Evolutionary conservation across 2,113 vertebrate species (phyloP), one percentile per base, ranked within the genome.

Genomic region (Chlorocebus sabaeus): DNA sequence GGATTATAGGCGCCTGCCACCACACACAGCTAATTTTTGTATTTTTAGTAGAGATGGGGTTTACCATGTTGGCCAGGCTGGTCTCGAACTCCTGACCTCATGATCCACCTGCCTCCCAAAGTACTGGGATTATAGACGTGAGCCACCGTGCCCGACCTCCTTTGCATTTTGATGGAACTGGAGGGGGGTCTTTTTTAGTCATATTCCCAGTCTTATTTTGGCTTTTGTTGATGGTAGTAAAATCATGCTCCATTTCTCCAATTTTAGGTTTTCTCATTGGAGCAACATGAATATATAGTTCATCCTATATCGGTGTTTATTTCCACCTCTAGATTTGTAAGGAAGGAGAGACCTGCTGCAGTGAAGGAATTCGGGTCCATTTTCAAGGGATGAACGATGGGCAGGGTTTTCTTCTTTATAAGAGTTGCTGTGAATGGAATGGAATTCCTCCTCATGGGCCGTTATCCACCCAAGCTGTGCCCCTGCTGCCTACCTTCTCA

Each of bases 211-310:
- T n/a, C 72, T 61, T 40, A 18, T 73, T 83, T 92, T 30, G 23
- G 86, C 86, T 97, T 97, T 90, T 84, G 82, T 95, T 64, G 90
- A 75, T 38, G 10, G 2, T 90, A 48, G 90, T 81, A 52, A 92
- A 96, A 57, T 76, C 50, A 23, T 22, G 61, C 35, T 70, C 67
- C 5, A 27, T 59, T 75, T 43, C 35, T 45, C 90, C 76, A 81
- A 88, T 52, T 55, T 81, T 79, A 87, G 95, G 12, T 50, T 76
- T 85, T 67, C 57, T 96, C 32, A 64, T 76, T 50, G 16, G 79
- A 89, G 61, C 20, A 35, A 18, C 67, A 27, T 17, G 17, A 85
- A 79, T 76, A 18, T 6, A 23, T 52, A 27, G 20, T 72, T 84
- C 82, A 40, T 80, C 45, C 18, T 35, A 11, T n/a, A 17, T 52